Evolutionary conservation across 2,113 vertebrate genomes (phyloP).

Genomic region (Nannobrachium achirus): DNA sequence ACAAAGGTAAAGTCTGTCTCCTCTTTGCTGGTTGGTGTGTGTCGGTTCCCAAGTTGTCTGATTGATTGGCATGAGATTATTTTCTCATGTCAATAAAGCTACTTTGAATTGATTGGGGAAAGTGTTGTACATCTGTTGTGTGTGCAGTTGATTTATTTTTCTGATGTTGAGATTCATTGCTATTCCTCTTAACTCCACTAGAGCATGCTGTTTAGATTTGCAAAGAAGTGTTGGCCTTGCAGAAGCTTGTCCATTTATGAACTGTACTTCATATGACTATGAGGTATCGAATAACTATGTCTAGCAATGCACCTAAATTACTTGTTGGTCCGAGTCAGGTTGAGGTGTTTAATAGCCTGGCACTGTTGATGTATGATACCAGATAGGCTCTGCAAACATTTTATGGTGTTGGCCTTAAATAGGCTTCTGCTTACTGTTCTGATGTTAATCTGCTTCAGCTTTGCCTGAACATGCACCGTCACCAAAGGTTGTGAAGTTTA

Average conservation of each 20-base stretch:
- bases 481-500: conserved; percentile 6
- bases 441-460: conserved; percentile 26
- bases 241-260: background rate
- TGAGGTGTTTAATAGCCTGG: conserved; percentile 8
- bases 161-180: background rate
- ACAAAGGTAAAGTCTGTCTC: conserved; percentile 78
- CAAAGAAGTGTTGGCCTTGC: background rate
- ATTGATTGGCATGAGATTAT: too few species aligned
- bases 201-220: conserved; percentile 30
- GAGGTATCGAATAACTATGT: background rate
- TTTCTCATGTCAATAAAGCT: too few species aligned
- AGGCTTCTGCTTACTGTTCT: conserved; percentile 33
- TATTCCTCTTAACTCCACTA: conserved; percentile 23
- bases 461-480: conserved; percentile 4
- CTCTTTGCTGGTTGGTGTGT: too few species aligned
- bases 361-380: background rate
- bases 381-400: conserved; percentile 13
- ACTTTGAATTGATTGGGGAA: too few species aligned
- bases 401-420: conserved; percentile 1
- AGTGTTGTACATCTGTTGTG: background rate
- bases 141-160: background rate
- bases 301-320: background rate
- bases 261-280: background rate
- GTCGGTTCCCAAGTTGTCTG: too few species aligned
- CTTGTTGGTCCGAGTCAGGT: background rate